Evolutionary conservation across 2,888 invertebrate genomes (phyloP).

Genomic region (Dynastes hyllus): DNA sequence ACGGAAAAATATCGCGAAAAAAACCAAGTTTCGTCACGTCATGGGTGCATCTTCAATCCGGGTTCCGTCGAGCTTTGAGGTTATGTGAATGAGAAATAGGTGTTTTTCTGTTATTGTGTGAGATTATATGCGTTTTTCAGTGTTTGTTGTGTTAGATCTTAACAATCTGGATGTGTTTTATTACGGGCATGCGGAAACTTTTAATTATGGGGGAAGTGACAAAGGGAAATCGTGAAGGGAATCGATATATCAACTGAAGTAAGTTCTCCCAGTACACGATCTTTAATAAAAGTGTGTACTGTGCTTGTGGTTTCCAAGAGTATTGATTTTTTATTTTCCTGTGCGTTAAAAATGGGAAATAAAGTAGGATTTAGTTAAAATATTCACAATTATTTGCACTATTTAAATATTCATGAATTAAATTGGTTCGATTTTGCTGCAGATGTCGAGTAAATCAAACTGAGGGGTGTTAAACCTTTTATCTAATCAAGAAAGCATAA

Average conservation of each 20-base stretch:
- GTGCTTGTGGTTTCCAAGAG: constrained; percentile 6
- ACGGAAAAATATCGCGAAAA: constrained; percentile 12
- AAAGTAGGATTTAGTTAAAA: neutral
- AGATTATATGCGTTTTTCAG: too few species aligned
- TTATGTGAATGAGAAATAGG: neutral
- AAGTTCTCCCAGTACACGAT: neutral
- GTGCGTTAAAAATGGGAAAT: constrained; percentile 10
- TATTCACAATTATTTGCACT: neutral
- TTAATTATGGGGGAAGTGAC: too few species aligned
- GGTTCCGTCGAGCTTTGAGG: constrained; percentile 3
- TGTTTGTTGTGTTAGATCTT: too few species aligned
- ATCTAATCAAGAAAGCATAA: too few species aligned
- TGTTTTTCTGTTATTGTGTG: too few species aligned
- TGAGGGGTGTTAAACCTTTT: too few species aligned
- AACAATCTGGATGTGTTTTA: constrained; percentile 16
- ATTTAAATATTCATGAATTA: too few species aligned
- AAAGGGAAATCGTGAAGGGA: neutral
- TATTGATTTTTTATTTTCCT: constrained; percentile 11
- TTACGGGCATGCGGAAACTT: too few species aligned
- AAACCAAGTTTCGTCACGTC: constrained; percentile 15
- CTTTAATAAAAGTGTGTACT: neutral
- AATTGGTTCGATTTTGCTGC: too few species aligned
- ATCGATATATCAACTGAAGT: constrained; percentile 1
- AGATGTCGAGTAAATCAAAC: too few species aligned
- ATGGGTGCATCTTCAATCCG: constrained; percentile 3